Conservation (phyloP, 92 coral and sea anemone genomes). For the Desmophyllum pertusum region DNA sequence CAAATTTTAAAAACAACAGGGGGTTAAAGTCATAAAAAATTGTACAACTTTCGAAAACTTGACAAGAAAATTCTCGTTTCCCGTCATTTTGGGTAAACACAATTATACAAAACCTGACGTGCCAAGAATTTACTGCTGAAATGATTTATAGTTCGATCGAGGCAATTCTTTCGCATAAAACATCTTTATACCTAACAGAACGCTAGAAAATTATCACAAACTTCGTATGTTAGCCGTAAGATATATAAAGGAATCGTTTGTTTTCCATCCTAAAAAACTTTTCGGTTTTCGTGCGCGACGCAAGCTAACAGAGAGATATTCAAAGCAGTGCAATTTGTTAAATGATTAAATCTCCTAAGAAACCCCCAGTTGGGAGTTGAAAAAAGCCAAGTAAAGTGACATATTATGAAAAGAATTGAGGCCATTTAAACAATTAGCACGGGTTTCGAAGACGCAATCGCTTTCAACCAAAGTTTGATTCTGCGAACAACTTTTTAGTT, state of each 20-base stretch:
- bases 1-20: slow-evolving; percentile 46
- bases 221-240: background rate
- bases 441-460: background rate
- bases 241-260: background rate
- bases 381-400: background rate
- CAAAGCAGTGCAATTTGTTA: background rate
- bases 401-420: background rate
- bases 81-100: slow-evolving; percentile 31
- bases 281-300: background rate
- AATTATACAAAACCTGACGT: slow-evolving; percentile 2
- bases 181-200: background rate
- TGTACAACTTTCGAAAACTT: slow-evolving; percentile 19
- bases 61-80: background rate
- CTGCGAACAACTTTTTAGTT: background rate
- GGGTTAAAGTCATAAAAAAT: slow-evolving; percentile 22
- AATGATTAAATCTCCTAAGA: background rate
- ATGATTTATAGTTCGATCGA: background rate
- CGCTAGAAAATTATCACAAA: background rate
- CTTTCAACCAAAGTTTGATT: background rate
- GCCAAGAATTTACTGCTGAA: slow-evolving; percentile 21
- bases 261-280: background rate
- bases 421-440: background rate
- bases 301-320: slow-evolving; percentile 5
- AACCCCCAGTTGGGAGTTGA: background rate
- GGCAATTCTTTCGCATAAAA: background rate